Percentiles rank a stretch among this genome's conserved stretches.
These are phyloP conservation scores for Myioborus melanocephalus DNA, from an alignment of 2,797 vertebrate genomes.

Conservation along the genomic window DNA sequence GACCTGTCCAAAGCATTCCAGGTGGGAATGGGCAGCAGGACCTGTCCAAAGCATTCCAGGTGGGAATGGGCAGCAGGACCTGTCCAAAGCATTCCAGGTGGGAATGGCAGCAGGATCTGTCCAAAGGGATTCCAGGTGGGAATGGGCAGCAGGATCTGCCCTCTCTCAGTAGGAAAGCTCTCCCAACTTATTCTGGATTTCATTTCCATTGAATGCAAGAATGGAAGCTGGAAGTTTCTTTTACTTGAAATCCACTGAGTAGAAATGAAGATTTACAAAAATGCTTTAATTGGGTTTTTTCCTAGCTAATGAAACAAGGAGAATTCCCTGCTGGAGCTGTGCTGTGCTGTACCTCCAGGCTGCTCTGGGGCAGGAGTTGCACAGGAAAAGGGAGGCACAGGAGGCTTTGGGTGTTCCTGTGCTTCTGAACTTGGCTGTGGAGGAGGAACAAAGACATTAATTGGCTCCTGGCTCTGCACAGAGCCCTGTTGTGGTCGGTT, in stretches of 20 bases:
- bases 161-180: fast-evolving
- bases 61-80: too few species aligned
- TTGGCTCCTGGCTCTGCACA: neutral
- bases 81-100: too few species aligned
- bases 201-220: neutral
- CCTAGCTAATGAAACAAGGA: neutral
- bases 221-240: neutral
- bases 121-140: too few species aligned
- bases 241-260: neutral
- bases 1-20: too few species aligned
- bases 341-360: neutral
- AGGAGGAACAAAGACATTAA: neutral
- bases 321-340: neutral
- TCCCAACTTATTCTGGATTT: neutral
- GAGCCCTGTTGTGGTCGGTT: neutral
- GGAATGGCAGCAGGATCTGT: neutral
- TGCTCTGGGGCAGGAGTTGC: neutral
- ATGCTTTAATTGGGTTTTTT: neutral
- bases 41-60: too few species aligned
- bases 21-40: too few species aligned
- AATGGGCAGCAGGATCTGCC: neutral
- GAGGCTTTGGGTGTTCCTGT: neutral
- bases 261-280: neutral
- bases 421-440: neutral
- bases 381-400: neutral